Conservation (phyloP, 2,113 vertebrate genomes). For the Istiophorus platypterus region DNA sequence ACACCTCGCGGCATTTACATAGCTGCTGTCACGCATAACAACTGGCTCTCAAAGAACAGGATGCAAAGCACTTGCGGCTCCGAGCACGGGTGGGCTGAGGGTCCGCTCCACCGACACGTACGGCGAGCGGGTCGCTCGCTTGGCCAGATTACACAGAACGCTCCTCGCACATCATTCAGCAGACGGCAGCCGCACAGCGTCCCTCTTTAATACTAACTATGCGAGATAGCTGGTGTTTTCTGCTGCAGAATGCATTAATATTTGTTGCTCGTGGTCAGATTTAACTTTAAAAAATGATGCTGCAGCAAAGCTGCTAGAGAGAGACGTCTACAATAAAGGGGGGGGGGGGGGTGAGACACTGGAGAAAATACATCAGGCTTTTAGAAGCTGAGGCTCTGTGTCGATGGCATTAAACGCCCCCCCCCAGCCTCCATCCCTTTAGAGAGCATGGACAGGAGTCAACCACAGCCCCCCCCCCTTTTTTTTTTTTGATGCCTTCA, state of each 20-base stretch:
- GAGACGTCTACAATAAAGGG: constrained; percentile 19
- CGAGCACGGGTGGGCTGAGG: not conserved
- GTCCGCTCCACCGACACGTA: not conserved
- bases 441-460: constrained; percentile 44
- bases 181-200: constrained; percentile 42
- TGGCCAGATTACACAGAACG: not conserved
- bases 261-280: constrained; percentile 59
- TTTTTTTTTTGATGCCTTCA: constrained; percentile 53
- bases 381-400: constrained; percentile 27
- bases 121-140: not conserved
- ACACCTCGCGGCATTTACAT: constrained; percentile 61
- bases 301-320: constrained; percentile 66
- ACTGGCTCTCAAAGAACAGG: not conserved
- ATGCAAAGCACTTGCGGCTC: not conserved
- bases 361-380: constrained; percentile 32
- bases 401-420: constrained; percentile 59
- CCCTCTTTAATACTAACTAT: constrained; percentile 56
- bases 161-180: constrained; percentile 16
- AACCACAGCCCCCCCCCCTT: constrained; percentile 46
- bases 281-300: constrained; percentile 69
- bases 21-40: constrained; percentile 47
- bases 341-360: not conserved
- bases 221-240: constrained; percentile 57
- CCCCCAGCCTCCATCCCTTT: constrained; percentile 41
- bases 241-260: constrained; percentile 61